Evolutionary conservation across 2,113 vertebrate genomes (phyloP), one percentile per base, ranked within the genome.

Genomic region (Anser brachyrhynchus): DNA sequence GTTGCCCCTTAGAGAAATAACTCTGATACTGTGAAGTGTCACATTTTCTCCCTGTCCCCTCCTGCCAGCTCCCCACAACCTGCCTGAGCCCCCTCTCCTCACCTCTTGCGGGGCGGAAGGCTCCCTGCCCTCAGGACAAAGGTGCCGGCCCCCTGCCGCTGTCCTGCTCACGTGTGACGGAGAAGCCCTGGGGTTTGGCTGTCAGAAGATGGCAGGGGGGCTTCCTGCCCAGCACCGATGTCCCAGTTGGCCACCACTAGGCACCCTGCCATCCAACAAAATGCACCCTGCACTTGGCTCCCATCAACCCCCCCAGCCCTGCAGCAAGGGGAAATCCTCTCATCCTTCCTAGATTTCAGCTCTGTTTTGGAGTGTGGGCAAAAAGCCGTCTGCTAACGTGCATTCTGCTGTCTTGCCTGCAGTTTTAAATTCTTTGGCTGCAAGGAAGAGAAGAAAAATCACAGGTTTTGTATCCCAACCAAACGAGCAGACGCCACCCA

Each of bases 1-100:
- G 41, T 76, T 89, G 77, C 80, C 67, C 59, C 97, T 95, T 88
- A 85, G 84, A 92, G 86, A 87, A 97, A 94, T 67, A 96, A 83
- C 70, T 89, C 87, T 79, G 26, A 79, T 39, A 78, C 93, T 89
- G 65, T 92, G 94, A 94, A 72, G 78, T 72, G 20, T 3, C 33
- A 37, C 28, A 13, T 44, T 74, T 37, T 62, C 59, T 89, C 80
- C 65, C 59, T 81, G 69, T 67, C 51, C 62, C 65, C 77, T 88
- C 51, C 67, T 93, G 66, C 54, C 10, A 19, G 22, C 37, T 92
- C 35, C 79, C 78, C n/a, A 65, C 54, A 95, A 92, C 58, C 39
- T 76, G 44, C 54, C 35, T 1, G 2, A 65, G 57, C 35, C 28
- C n/a, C 5, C 2, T 59, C 65, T 61, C 7, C 66, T 77, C 57